Evolutionary conservation across 2,797 vertebrate species (phyloP), one percentile per base, ranked within the genome.

Genomic region (Sphenopsis melanotis): DNA sequence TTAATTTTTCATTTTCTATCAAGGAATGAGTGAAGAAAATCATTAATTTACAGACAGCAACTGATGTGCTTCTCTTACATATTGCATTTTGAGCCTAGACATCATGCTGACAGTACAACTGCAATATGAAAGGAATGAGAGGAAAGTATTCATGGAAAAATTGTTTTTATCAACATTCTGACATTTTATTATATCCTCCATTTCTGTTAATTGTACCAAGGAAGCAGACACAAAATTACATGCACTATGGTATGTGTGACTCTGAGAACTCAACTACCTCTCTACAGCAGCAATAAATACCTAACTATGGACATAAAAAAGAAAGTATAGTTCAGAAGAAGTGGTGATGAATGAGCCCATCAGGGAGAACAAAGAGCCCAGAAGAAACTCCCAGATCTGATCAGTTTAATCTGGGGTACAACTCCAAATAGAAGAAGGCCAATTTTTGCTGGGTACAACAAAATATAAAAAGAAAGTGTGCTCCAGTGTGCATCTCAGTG

Each of bases 1-100:
- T 96, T 94, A 95, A 92, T 87, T 94, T 96, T 96, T 94, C 85
- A 95, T 94, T 95, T 96, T 87, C 93, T 84, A 95, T 93, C 91
- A 96, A 47, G 63, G 49, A 93, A 90, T 8, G 26, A 74, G 37
- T 74, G 87, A 94, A 92, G 63, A 94, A 94, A 94, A 91, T 87
- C 63, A 91, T 90, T 93, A 90, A 94, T 96, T 91, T 94, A 79
- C 74, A 88, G 94, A 94, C 66, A 94, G 66, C 23, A 36, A 89
- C 50, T 93, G 77, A 96, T 91, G 87, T 86, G 63, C 56, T 77
- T 87, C 93, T 88, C 83, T 84, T 89, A 79, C 24, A 69, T 93
- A 82, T 24, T 90, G 56, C 56, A 89, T 89, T 86, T 86, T 72
- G 27, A 90, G 70, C 60, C 80, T 64, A 88, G 83, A 77, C 78